A percentile compares a stretch with the other conserved stretches of the same genome.
Conservation (phyloP, 2,113 vertebrate species). For the Colinus virginianus region DNA sequence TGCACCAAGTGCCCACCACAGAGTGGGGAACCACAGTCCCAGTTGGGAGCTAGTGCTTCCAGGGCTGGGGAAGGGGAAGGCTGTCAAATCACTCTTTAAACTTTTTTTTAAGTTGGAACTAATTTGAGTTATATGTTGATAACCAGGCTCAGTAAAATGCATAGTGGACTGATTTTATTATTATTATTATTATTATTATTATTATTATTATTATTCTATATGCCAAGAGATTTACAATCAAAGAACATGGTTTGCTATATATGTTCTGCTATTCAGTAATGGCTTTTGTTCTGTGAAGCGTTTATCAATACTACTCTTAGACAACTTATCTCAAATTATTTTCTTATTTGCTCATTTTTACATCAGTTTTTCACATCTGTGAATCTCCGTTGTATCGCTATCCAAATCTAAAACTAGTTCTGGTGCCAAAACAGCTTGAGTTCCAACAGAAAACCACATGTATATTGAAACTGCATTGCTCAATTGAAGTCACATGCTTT, state of each 20-base stretch:
- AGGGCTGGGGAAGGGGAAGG: neutral
- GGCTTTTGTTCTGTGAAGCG: neutral
- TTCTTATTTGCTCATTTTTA: neutral
- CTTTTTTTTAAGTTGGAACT: neutral
- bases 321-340: neutral
- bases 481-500: conserved; percentile 1
- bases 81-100: conserved; percentile 37
- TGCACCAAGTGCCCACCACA: neutral
- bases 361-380: neutral
- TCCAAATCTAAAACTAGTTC: conserved; percentile 6
- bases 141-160: conserved; percentile 1
- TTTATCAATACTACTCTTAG: conserved; percentile 17
- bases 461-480: neutral
- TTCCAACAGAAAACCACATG: conserved; percentile 13
- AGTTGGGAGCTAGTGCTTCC: neutral
- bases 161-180: conserved; percentile 10
- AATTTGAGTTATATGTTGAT: neutral
- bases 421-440: conserved; percentile 33
- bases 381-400: neutral
- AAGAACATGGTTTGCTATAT: conserved; percentile 22
- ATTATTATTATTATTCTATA: neutral
- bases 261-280: neutral
- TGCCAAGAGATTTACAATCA: neutral
- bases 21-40: neutral
- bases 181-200: neutral